Evolutionary conservation across 2,797 vertebrate species (phyloP).

Genomic region (Sebastes hubbsi): DNA sequence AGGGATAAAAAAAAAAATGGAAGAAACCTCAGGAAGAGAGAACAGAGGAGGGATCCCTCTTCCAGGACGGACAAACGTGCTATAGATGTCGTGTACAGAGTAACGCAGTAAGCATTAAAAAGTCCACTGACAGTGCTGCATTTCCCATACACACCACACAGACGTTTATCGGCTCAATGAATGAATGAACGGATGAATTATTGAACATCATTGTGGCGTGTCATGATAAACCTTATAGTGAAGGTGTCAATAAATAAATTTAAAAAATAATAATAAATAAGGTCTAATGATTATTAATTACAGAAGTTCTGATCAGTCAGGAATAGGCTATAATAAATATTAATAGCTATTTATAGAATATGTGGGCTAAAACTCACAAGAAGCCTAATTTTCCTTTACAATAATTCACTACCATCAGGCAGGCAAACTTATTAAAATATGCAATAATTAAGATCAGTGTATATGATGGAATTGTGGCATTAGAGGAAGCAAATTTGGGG

Average conservation of each 20-base stretch:
- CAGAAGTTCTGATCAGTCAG: too few relatives aligned
- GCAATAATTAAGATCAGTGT: neutral
- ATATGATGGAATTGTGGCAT: neutral
- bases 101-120: too few relatives aligned
- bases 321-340: too few relatives aligned
- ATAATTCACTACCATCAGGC: neutral
- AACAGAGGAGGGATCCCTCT: too few relatives aligned
- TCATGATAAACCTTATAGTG: neutral
- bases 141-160: neutral
- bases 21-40: too few relatives aligned
- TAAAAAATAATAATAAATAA: too few relatives aligned
- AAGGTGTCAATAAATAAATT: too few relatives aligned
- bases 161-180: neutral
- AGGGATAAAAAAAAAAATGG: too few relatives aligned
- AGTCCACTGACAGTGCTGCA: too few relatives aligned
- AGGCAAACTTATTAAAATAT: neutral
- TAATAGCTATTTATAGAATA: rapidly evolving
- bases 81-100: too few relatives aligned
- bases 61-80: too few relatives aligned
- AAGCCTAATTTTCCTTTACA: neutral
- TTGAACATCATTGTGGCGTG: neutral
- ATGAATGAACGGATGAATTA: neutral
- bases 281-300: too few relatives aligned
- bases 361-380: neutral
- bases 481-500: neutral